Conservation (phyloP, 2,888 invertebrate species). For the Dichetophora obliterata region DNA sequence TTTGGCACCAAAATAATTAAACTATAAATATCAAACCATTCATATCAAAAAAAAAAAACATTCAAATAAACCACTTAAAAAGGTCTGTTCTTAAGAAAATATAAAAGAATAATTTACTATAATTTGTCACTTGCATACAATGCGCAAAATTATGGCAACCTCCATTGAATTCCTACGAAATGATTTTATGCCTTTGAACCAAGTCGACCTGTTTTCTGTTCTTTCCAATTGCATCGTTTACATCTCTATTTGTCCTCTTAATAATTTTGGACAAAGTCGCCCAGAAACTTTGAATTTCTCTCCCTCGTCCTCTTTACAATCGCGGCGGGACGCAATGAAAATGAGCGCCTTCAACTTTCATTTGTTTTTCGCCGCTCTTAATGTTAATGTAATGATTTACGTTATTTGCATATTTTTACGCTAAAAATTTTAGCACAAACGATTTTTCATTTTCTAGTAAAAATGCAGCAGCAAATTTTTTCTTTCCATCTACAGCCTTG, state of each 20-base stretch:
- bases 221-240: background rate
- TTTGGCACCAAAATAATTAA: too few species aligned
- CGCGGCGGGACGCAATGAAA: background rate
- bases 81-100: too few species aligned
- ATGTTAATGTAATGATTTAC: constrained; percentile 61
- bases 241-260: background rate
- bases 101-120: background rate
- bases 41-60: too few species aligned
- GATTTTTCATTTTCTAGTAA: constrained; percentile 62
- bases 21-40: too few species aligned
- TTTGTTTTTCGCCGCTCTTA: constrained; percentile 19
- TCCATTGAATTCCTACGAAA: background rate
- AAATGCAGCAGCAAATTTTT: constrained; percentile 30
- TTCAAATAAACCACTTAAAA: too few species aligned
- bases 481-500: background rate
- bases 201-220: background rate
- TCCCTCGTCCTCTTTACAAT: background rate
- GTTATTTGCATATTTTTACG: constrained; percentile 67
- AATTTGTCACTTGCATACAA: constrained; percentile 14
- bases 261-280: constrained; percentile 4
- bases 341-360: constrained; percentile 28
- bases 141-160: constrained; percentile 13
- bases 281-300: background rate
- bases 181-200: constrained; percentile 27
- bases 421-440: constrained; percentile 54